phyloP scores from a whole-genome alignment of 2,797 vertebrate genomes.

The Danionella dracula region DNA sequence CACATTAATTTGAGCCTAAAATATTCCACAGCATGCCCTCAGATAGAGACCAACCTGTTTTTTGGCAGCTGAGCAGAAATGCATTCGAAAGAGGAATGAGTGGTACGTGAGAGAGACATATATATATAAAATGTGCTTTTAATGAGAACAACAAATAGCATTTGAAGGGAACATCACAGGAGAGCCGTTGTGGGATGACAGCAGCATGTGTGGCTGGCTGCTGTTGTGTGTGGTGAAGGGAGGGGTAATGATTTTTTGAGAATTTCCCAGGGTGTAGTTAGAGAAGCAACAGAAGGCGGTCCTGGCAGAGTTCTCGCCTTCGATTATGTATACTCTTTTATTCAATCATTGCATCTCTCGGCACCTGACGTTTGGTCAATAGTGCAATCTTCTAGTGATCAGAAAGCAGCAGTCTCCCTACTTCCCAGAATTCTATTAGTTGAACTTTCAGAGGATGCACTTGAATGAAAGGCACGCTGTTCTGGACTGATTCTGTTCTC shows the following conservation, averaged over 20 bases:
- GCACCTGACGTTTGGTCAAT: constrained; percentile 91
- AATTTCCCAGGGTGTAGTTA: constrained; percentile 71
- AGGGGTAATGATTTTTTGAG: constrained; percentile 55
- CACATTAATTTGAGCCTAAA: constrained; percentile 74
- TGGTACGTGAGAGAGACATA: constrained; percentile 29
- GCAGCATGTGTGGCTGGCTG: constrained; percentile 17
- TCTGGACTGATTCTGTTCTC: constrained; percentile 57
- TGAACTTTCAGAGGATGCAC: constrained; percentile 73
- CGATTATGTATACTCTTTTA: constrained; percentile 86
- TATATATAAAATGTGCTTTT: constrained; percentile 33
- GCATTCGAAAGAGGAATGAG: constrained; percentile 34
- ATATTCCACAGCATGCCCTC: constrained; percentile 67
- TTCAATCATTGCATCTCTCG: constrained; percentile 81
- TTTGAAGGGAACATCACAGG: constrained; percentile 38
- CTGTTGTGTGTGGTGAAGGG: constrained; percentile 36
- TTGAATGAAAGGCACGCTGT: constrained; percentile 62
- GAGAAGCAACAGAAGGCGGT: constrained; percentile 63
- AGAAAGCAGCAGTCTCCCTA: constrained; percentile 80
- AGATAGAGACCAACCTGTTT: constrained; percentile 39
- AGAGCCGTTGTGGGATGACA: constrained; percentile 2
- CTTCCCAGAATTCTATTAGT: constrained; percentile 88
- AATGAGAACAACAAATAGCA: constrained; percentile 45
- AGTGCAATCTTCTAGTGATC: constrained; percentile 88
- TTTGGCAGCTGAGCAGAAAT: constrained; percentile 37
- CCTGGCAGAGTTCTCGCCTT: constrained; percentile 77